Conservation (phyloP, 2,113 vertebrate species). For the Bucco capensis region DNA sequence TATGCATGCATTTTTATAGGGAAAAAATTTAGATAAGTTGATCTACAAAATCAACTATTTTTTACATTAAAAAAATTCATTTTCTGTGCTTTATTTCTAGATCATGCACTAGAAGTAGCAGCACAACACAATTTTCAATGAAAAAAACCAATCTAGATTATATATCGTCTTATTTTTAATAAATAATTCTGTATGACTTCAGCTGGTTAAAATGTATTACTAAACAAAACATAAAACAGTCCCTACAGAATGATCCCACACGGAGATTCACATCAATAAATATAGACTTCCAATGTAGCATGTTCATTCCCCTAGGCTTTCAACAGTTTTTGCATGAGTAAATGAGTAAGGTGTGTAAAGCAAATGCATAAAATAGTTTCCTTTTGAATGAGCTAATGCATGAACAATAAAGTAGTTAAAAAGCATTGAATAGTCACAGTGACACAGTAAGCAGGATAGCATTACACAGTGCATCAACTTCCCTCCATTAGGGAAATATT, state of each 20-base stretch:
- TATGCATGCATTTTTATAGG: not conserved
- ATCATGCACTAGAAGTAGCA: not conserved
- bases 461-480: not conserved
- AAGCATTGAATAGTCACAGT: not conserved
- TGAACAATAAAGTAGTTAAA: not conserved
- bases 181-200: not conserved
- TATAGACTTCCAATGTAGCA: not conserved
- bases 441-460: not conserved
- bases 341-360: not conserved
- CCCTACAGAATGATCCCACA: not conserved
- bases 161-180: not conserved
- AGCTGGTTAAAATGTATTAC: not conserved
- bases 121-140: not conserved
- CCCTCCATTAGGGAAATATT: not conserved
- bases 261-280: not conserved
- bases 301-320: not conserved
- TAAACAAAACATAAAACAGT: not conserved
- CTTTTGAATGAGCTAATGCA: not conserved
- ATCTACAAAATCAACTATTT: not conserved
- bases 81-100: not conserved
- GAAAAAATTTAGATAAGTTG: not conserved
- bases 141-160: not conserved
- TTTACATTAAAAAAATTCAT: not conserved
- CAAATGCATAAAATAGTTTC: not conserved
- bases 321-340: not conserved